Percentiles rank a stretch among this genome's conserved stretches.
Evolutionary conservation across 2,888 invertebrate genomes (phyloP).

Genomic region (Parapristionchus giblindavisi): DNA sequence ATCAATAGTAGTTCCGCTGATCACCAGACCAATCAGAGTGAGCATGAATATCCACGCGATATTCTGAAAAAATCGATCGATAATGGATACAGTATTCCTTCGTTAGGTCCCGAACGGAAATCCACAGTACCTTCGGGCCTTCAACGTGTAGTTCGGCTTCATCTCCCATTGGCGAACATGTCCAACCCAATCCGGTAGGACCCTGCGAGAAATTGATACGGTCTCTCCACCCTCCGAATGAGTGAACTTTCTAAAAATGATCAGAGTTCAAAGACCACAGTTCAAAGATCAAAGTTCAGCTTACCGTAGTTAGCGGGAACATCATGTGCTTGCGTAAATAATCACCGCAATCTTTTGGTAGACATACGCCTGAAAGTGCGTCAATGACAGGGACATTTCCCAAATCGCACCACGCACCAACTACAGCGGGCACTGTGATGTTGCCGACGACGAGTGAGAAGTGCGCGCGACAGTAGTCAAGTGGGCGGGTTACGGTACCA

Average conservation of each 20-base stretch:
- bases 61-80: too few species aligned
- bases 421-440: constrained; percentile 2
- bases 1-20: too few species aligned
- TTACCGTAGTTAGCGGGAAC: constrained; percentile 4
- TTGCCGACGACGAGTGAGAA: neutral
- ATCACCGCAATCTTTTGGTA: constrained; percentile 31
- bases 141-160: constrained; percentile 6
- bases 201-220: neutral
- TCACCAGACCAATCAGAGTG: constrained; percentile 3
- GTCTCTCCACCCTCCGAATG: constrained; percentile 7
- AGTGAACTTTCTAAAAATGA: too few species aligned
- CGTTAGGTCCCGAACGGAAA: too few species aligned
- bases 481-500: neutral
- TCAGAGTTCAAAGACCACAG: too few species aligned
- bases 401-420: too few species aligned
- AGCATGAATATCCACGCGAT: too few species aligned
- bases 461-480: constrained; percentile 35
- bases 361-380: constrained; percentile 6
- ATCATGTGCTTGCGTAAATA: constrained; percentile 1
- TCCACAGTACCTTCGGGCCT: too few species aligned
- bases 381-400: too few species aligned
- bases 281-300: too few species aligned
- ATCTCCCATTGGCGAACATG: constrained; percentile 1
- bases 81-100: too few species aligned
- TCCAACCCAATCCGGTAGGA: constrained; percentile 23